Conservation (phyloP, 2,113 vertebrate species). For the Turnix velox region DNA sequence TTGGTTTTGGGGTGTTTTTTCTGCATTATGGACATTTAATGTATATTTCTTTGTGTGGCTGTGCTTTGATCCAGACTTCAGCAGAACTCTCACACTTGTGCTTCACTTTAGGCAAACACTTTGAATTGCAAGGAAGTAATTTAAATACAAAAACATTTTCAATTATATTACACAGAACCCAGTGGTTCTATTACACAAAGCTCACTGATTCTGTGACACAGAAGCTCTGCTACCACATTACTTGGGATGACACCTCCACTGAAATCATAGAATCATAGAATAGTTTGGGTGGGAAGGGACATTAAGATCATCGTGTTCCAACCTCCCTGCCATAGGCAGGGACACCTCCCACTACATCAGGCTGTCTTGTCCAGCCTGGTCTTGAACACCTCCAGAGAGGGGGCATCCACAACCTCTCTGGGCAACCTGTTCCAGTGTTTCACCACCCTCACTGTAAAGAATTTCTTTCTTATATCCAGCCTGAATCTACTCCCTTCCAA, state of each 20-base stretch:
- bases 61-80: neutral
- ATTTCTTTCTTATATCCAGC: too few species aligned
- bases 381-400: too few species aligned
- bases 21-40: neutral
- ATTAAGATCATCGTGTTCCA: too few species aligned
- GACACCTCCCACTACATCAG: too few species aligned
- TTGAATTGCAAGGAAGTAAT: neutral
- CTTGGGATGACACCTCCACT: neutral
- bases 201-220: neutral
- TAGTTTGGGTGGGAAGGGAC: too few species aligned
- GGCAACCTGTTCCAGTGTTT: too few species aligned
- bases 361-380: too few species aligned
- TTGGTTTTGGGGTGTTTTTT: neutral
- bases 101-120: neutral
- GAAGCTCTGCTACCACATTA: neutral
- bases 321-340: too few species aligned
- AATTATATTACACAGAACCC: neutral
- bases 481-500: too few species aligned
- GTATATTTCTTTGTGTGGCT: neutral
- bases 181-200: neutral
- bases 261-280: too few species aligned
- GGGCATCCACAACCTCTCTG: too few species aligned
- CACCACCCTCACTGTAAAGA: too few species aligned
- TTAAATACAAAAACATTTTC: neutral
- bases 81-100: rapidly evolving